Evolutionary conservation across 2,797 vertebrate genomes (phyloP).

Genomic region (Artibeus lituratus): DNA sequence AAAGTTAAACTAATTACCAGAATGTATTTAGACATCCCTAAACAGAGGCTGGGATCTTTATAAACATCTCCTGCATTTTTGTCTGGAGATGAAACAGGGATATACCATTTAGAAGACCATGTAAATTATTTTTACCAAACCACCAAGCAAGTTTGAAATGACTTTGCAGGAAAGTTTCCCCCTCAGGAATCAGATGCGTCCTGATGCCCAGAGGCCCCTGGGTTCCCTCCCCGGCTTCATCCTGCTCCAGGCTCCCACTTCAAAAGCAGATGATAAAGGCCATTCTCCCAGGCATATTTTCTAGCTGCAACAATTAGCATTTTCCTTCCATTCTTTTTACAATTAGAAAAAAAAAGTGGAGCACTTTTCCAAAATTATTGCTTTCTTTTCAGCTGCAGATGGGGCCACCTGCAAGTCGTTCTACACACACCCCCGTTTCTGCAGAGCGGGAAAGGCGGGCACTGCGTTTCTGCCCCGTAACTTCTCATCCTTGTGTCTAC

Average conservation of each 20-base stretch:
- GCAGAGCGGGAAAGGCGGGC: slow-evolving; percentile 43
- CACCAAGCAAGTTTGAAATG: slow-evolving; percentile 71
- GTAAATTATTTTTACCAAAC: slow-evolving; percentile 68
- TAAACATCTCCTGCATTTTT: slow-evolving; percentile 57
- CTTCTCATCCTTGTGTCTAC: slow-evolving; percentile 65
- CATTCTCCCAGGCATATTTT: slow-evolving; percentile 62
- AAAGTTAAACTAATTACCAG: slow-evolving; percentile 72
- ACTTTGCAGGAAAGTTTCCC: slow-evolving; percentile 69
- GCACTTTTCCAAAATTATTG: neutral
- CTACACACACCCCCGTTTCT: neutral
- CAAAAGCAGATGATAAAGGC: slow-evolving; percentile 73
- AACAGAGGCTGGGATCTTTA: slow-evolving; percentile 67
- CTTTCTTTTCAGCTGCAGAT: slow-evolving; percentile 61
- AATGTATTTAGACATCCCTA: slow-evolving; percentile 58
- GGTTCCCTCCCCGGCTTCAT: slow-evolving; percentile 66
- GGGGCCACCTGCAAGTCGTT: slow-evolving; percentile 57
- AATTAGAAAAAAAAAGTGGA: neutral
- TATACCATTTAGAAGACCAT: slow-evolving; percentile 37
- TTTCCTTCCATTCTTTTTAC: slow-evolving; percentile 44
- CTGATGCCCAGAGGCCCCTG: slow-evolving; percentile 50
- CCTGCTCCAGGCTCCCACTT: slow-evolving; percentile 68
- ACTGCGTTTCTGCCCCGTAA: slow-evolving; percentile 40
- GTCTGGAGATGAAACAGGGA: slow-evolving; percentile 64
- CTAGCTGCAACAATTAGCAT: slow-evolving; percentile 65
- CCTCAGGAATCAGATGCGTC: slow-evolving; percentile 33